Evolutionary conservation across 2,888 invertebrate species (phyloP).

Genomic region (Megastigmus dorsalis): DNA sequence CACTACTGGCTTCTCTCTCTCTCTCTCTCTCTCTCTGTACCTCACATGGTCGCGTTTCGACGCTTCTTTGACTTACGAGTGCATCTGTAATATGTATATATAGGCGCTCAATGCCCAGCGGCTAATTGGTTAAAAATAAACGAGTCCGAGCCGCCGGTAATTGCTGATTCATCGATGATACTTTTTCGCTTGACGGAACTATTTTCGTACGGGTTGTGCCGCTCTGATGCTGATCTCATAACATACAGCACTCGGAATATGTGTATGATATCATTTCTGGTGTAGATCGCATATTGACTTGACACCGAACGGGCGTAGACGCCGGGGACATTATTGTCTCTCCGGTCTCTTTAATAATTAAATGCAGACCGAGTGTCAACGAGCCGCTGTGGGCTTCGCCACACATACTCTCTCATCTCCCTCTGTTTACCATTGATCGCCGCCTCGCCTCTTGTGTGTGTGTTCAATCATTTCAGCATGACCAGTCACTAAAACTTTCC

Average conservation of each 20-base stretch:
- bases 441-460: no score
- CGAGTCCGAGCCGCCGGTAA: constrained; percentile 4
- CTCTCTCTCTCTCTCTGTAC: no score
- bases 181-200: constrained; percentile 11
- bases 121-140: constrained; percentile 46
- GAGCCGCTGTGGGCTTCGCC: neutral
- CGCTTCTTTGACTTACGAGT: constrained; percentile 30
- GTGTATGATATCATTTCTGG: constrained; percentile 41
- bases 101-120: no score
- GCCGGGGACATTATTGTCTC: constrained; percentile 68
- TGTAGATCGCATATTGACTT: constrained; percentile 3
- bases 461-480: no score
- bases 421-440: constrained; percentile 31
- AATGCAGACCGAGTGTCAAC: constrained; percentile 62
- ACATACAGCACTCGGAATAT: no score
- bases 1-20: constrained; percentile 10
- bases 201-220: neutral
- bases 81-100: no score
- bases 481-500: no score
- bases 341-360: constrained; percentile 71
- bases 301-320: constrained; percentile 26
- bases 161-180: constrained; percentile 47
- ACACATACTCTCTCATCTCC: constrained; percentile 34
- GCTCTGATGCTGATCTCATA: constrained; percentile 41
- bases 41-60: neutral